A percentile compares a stretch with the other conserved stretches of the same genome.
These are phyloP conservation scores for Noctua fimbriata DNA, from an alignment of 2,888 invertebrate genomes.

Conservation along the genomic window DNA sequence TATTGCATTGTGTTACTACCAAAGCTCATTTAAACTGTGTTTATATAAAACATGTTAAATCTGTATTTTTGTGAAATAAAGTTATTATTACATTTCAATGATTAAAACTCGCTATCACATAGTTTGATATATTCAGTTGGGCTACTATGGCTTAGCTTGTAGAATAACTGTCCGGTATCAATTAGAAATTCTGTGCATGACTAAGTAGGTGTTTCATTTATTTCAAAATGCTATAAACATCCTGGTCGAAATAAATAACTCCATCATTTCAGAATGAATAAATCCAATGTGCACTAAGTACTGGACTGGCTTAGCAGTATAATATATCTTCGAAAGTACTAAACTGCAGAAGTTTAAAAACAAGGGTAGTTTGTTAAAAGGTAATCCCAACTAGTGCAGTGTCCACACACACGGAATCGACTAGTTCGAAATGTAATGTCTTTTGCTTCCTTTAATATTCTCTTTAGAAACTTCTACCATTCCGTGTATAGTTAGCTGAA, in stretches of 20 bases:
- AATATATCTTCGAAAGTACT: constrained; percentile 16
- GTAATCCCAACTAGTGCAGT: constrained; percentile 23
- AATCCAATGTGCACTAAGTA: background rate
- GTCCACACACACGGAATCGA: constrained; percentile 32
- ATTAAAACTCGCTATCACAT: background rate
- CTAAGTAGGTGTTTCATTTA: background rate
- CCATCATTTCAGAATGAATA: background rate
- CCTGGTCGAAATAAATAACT: background rate
- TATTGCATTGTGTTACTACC: no score
- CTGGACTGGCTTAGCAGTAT: background rate
- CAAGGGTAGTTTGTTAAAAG: constrained; percentile 23
- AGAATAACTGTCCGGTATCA: background rate
- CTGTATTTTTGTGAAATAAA: no score
- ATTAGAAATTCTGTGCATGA: background rate
- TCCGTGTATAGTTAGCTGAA: background rate
- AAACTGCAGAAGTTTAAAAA: constrained; percentile 27
- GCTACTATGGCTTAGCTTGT: background rate
- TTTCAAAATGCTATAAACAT: background rate
- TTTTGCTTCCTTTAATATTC: constrained; percentile 31
- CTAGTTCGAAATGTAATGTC: constrained; percentile 22
- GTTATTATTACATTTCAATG: no score
- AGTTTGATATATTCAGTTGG: background rate
- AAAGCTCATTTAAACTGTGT: no score
- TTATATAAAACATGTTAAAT: no score
- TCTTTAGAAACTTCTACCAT: background rate